These are phyloP conservation scores for Pocota personata DNA, from an alignment of 2,888 invertebrate species.

Conservation along the genomic window DNA sequence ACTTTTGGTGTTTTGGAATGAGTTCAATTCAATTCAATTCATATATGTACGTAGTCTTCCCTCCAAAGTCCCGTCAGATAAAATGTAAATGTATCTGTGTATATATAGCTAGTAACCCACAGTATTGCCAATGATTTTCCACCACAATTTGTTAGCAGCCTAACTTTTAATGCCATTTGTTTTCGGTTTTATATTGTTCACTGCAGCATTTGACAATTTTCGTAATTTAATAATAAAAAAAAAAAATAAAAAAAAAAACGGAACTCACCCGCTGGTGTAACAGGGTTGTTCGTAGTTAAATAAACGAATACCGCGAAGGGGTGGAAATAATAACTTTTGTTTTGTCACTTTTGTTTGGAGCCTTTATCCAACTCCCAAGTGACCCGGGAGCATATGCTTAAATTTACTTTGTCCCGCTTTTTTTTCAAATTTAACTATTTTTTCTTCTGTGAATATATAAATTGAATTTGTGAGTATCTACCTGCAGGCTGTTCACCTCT, in stretches of 20 bases:
- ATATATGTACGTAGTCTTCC: background rate
- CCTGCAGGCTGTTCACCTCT: slow-evolving; percentile 15
- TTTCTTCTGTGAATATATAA: slow-evolving; percentile 10
- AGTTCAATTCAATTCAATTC: background rate
- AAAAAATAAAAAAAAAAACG: background rate
- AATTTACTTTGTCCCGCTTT: background rate
- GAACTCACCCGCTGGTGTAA: background rate
- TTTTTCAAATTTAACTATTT: background rate
- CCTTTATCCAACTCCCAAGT: background rate
- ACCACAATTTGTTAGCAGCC: slow-evolving; percentile 1
- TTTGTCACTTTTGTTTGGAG: background rate
- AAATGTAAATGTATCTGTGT: slow-evolving; percentile 12
- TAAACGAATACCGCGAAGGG: background rate
- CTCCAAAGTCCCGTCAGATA: background rate
- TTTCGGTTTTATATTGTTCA: background rate
- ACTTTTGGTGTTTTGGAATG: background rate
- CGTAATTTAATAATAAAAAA: background rate
- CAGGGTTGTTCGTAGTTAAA: background rate
- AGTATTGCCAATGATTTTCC: background rate
- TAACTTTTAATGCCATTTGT: slow-evolving; percentile 14
- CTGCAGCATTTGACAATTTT: background rate
- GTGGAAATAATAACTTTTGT: background rate
- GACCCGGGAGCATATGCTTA: background rate
- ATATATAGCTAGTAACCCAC: too few species aligned
- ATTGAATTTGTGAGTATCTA: slow-evolving; percentile 25